Base-by-base conservation (phyloP, 2,888 invertebrate species). In the Charanyca ferruginea region DNA sequence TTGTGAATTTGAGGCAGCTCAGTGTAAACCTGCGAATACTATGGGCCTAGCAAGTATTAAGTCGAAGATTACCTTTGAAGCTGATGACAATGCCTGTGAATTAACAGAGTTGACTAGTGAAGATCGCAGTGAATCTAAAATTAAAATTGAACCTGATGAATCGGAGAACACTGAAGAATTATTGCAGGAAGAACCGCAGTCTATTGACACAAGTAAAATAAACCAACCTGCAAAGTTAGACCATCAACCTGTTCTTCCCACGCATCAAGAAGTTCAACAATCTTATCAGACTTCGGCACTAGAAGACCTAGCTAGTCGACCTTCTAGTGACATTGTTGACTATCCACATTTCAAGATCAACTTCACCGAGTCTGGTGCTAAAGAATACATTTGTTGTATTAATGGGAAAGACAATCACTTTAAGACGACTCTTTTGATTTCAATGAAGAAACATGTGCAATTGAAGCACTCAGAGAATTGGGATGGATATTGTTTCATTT, bases 401-500 rank as follows among this genome's bases (percentile, higher is more conserved):
- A 94, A 94, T 71, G 90, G 90, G 16, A 76, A 73, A 23, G 86
- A 89, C 38, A 83, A 86, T 58, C 94, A 95, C 80, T 95, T 96
- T 25, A 90, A 88, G 77, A 94, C 93, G 0, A 79, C 89, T 5
- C 87, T 95, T 22, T 77, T 94, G 38, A 95, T 95, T 81, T 94
- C 94, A 3, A 89, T 95, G 79, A 95, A 94, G 73, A 94, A 93
- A 81, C 95, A 95, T 67, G 89, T 94, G 1, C 93, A 94, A 80
- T 66, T 82, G 0, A 94, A 93, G 73, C 95, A 95, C 71, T 73
- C 79, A 4, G 93, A 96, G 32, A 86, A 84, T 23, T 97, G 97
- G 96, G 95, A 95, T 69, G 97, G 97, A 1, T 95, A 92, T 79
- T 97, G 96, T 81, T 88, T 82, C 55, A 77, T 94, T 13, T 96